Evolutionary conservation across 1,140 invertebrate genomes (phyloP), one percentile per base, ranked within the genome.

Genomic region (Phymorhynchus buccinoides): DNA sequence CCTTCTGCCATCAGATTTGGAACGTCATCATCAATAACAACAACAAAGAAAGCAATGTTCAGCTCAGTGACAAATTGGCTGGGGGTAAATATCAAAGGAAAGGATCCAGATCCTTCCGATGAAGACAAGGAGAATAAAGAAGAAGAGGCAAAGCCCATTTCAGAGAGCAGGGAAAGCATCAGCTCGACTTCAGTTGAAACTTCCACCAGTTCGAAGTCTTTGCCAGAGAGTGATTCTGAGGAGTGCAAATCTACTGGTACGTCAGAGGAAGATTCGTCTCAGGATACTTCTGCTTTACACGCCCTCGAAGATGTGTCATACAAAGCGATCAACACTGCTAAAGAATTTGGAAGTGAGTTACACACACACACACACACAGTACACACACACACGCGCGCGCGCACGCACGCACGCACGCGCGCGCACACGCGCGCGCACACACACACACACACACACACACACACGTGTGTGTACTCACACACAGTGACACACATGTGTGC

Each of bases 291-390:
- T 42, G 87, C 89, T 3, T 87, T 89, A 35, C 89, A 91, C 48
- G 91, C 92, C 42, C 87, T 94, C 1, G 93, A 94, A 86, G 93
- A 94, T 84, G 97, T 97, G 91, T 97, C 97, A 87, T 97, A 96
- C 88, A 98, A 98, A 95, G 97, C 97, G 80, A 95, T 98, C 87
- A 97, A 97, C 87, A 96, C 97, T 42, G 97, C 97, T 95, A 92
- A 98, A 96, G 93, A 93, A 88, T 92, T 98, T 92, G 97, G 48
- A 52, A 18, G 48, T 18, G 48, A 52, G 12, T 14, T 18, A 18
- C 48, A 14, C 37, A 73, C 71, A 39, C 77, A 78, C 37, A 7
- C 30, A 42, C 37, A n/a, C 27, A 3, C 77, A 78, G 48, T 52
- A 52, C 48, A 52, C 48, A 52, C n/a, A n/a, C 37, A 12, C 37